Evolutionary conservation across 2,113 vertebrate genomes (phyloP), one percentile per base, ranked within the genome.

Genomic region (Zosterops pallidus): DNA sequence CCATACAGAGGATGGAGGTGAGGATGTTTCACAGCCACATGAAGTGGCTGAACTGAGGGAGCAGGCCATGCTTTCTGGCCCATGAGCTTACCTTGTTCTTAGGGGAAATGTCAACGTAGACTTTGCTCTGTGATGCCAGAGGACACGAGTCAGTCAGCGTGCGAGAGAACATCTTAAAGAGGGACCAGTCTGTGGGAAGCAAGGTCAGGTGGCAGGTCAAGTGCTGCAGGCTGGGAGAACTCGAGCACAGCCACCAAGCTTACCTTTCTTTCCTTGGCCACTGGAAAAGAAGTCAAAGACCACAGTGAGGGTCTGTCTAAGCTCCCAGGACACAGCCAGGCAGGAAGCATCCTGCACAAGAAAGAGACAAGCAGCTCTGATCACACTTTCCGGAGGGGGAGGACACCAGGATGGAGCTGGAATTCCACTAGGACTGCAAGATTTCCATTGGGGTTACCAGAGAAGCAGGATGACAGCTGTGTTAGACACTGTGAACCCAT

Each of bases 141-240:
- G 99, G 99, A 95, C 99, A 99, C 3, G 98, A 97, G 31, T 99
- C 99, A 1, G 99, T 99, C 89, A 99, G 97, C 0, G 99, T 99
- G 72, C 99, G 98, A 79, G 99, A 99, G 96, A 99, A 99, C 98
- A 99, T 99, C 98, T 98, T 99, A 86, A 99, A 99, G 69, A 99
- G 98, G 49, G 99, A 99, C 99, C 99, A 99, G 90, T 99, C 99
- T 99, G 98, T 15, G 23, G 90, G 74, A 94, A 83, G 56, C 37
- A 87, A 75, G 69, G 35, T 86, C 42, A 90, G 50, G 49, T 16
- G 5, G 33, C 56, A 71, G 52, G 24, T 42, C 14, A 47, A n/a
- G 41, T 56, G 55, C 52, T 33, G 25, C 11, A 55, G 77, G 23
- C 47, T 28, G 31, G 25, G 50, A 55, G 86, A 46, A 59, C 10